Conservation (phyloP, 2,113 vertebrate genomes). For the Xiphophorus couchianus region DNA sequence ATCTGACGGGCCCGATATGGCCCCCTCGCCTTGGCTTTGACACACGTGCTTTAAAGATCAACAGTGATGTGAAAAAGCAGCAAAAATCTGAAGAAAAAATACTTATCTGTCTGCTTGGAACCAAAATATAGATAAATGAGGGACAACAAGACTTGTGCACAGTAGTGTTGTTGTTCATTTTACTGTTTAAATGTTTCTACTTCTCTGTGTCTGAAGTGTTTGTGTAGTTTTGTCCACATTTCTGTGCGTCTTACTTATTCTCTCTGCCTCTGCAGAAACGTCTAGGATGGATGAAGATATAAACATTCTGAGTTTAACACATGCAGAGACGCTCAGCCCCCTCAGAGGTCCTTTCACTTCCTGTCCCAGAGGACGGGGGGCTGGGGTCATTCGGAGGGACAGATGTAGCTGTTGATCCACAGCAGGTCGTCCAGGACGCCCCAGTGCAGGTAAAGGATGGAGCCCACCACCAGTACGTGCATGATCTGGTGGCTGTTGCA, state of each 20-base stretch:
- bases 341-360: slow-evolving; percentile 26
- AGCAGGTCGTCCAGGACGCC: slow-evolving; percentile 91
- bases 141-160: background rate
- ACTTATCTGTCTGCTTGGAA: background rate
- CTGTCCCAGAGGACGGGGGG: slow-evolving; percentile 14
- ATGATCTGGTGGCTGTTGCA: slow-evolving; percentile 96
- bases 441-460: slow-evolving; percentile 91
- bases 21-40: too few relatives aligned
- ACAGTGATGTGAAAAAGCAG: background rate
- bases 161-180: slow-evolving; percentile 3
- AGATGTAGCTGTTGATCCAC: slow-evolving; percentile 87
- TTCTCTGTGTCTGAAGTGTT: slow-evolving; percentile 7
- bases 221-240: slow-evolving; percentile 16
- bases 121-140: background rate
- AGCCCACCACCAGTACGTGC: slow-evolving; percentile 92
- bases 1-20: too few relatives aligned
- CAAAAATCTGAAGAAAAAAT: background rate
- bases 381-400: slow-evolving; percentile 82
- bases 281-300: slow-evolving; percentile 63
- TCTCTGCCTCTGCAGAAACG: slow-evolving; percentile 50
- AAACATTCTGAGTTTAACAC: slow-evolving; percentile 69
- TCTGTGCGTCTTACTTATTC: slow-evolving; percentile 48
- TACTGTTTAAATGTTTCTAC: slow-evolving; percentile 14
- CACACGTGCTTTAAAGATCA: background rate
- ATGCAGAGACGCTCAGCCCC: slow-evolving; percentile 45